Base-by-base conservation (phyloP, 2,888 invertebrate genomes). In the Microchrysa polita region DNA sequence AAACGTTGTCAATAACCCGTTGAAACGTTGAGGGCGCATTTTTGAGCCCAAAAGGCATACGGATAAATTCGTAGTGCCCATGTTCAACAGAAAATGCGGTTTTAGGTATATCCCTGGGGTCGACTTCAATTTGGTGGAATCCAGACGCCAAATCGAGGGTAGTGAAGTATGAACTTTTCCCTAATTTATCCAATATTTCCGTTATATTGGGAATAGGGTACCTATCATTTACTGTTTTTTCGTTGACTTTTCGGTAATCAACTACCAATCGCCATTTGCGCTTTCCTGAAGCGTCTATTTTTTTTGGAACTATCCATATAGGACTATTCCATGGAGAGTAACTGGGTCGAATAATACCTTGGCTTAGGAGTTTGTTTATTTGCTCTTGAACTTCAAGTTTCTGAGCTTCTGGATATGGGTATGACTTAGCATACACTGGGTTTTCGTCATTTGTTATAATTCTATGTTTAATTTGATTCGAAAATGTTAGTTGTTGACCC, bases 231-330 rank as follows among this genome's bases (percentile, higher is more conserved):
- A 81, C 77, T 1, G 83, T 83, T 57, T 80, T 79, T 12, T 83
- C 79, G 74, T 84, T 84, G 67, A 83, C 59, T 74, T 81, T 79
- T 27, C 81, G 72, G 74, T 81, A 83, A 74, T 83, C 82, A 1
- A 82, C 79, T 12, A 83, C 82, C 40, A 83, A 74, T 44, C 80
- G 72, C 79, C 79, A 81, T 76, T 80, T 80, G 34, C 74, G 73
- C 69, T 80, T 75, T 5, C 80, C 79, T 1, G 77, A 77, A 16
- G 78, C 76, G 71, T 55, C 55, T 2, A 16, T 2, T 18, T 55
- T 55, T 18, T 55, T 55, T 18, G 55, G 55, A 18, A 20, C 55
- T n/a, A 55, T n/a, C 73, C 65, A 27, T 16, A 52, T 9, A 52
- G 78, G 75, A 1, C 69, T 72, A 77, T 77, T 78, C n/a, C n/a